Evolutionary conservation across 2,888 invertebrate genomes (phyloP), one percentile per base, ranked within the genome.

Genomic region (Trachelus troglodyta): DNA sequence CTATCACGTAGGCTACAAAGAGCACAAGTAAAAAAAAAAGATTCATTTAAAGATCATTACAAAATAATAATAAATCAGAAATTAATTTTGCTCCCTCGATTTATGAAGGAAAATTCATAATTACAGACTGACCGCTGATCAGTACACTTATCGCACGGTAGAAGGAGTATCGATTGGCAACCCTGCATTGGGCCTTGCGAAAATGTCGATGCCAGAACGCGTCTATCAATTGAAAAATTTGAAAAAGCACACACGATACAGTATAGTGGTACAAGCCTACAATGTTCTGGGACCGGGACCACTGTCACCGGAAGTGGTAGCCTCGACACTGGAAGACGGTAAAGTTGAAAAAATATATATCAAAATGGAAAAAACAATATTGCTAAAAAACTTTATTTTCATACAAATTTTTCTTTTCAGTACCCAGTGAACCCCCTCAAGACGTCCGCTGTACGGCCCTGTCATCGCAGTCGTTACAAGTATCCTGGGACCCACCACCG

Each of bases 1-100:
- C 77, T 97, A 97, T 92, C 97, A 97, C 89, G 96, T 97, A 37
- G 97, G 97, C 85, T 97, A 96, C 93, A 96, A 96, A 90, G 95
- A 95, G 81, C 89, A 90, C 80, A 87, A 90, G 91, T 91, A 87
- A 84, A 34, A 34, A 71, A 15, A 56, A 56, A 40, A 15, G 1
- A 56, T 56, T 15, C 0, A 56, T 56, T 23, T 23, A 56, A 56
- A 23, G 56, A 56, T 56, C 56, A 23, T 23, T 56, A 56, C 23
- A 56, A 9, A 56, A 56, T 56, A 56, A 15, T 15, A 9, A 56
- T 56, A 23, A 23, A 23, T 56, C 15, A 15, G 56, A 56, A 56
- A 56, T 23, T 56, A 56, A 56, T 56, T 23, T 56, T 56, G 23
- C 40, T 56, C 56, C 23, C 56, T 80, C 37, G 9, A 6, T 33